A percentile compares a stretch with the other conserved stretches of the same genome.
These are phyloP conservation scores for Sarcophaga subvicina DNA, from an alignment of 2,888 invertebrate species.

Conservation along the genomic window DNA sequence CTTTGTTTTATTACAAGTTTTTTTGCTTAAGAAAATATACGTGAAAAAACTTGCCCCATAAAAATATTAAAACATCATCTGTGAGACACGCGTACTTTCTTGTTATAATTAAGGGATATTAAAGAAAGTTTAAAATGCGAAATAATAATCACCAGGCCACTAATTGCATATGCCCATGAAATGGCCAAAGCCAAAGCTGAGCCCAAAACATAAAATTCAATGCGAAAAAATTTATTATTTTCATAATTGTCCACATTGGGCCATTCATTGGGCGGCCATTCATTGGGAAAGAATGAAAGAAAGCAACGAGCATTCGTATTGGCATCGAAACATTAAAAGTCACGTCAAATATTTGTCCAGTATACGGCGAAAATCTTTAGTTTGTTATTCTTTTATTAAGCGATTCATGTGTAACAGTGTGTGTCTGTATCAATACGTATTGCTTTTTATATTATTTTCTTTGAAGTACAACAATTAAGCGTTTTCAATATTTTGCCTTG, in stretches of 20 bases:
- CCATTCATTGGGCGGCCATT: too few species aligned
- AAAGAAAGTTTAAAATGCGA: slow-evolving; percentile 61
- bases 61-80: slow-evolving; percentile 13
- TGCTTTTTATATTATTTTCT: too few species aligned
- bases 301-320: not conserved
- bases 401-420: not conserved
- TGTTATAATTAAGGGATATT: slow-evolving; percentile 66
- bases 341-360: slow-evolving; percentile 61
- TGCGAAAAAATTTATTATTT: not conserved
- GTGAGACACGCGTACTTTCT: slow-evolving; percentile 68
- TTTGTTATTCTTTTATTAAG: slow-evolving; percentile 5
- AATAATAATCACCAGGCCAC: slow-evolving; percentile 40
- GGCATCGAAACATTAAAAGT: slow-evolving; percentile 54
- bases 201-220: too few species aligned
- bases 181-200: not conserved
- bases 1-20: slow-evolving; percentile 6
- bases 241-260: not conserved
- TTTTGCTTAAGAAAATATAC: not conserved
- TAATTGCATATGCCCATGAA: slow-evolving; percentile 30
- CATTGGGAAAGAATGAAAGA: not conserved
- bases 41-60: not conserved
- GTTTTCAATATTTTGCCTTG: too few species aligned
- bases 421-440: too few species aligned
- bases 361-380: slow-evolving; percentile 21
- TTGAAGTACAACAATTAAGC: too few species aligned